phyloP scores from a whole-genome alignment of 2,797 vertebrate species.

The Pyrocephalus nanus region DNA sequence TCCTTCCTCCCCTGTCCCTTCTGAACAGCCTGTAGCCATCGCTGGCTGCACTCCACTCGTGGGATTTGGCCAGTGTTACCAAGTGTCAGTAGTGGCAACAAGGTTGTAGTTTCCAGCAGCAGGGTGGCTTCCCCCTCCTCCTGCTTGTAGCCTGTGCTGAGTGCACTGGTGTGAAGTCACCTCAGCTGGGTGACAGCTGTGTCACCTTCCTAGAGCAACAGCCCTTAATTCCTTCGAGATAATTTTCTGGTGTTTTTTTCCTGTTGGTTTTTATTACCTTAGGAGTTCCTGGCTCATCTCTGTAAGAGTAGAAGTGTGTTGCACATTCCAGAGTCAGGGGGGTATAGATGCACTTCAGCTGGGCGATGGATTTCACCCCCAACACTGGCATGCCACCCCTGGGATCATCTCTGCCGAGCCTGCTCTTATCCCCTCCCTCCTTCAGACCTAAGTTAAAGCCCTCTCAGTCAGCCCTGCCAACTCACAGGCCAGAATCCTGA shows the following conservation, averaged over 20 bases:
- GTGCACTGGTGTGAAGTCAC: neutral
- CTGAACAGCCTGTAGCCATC: neutral
- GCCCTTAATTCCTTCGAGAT: neutral
- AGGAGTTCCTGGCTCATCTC: neutral
- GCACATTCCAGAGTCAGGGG: neutral
- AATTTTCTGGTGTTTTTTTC: neutral
- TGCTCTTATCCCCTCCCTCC: neutral
- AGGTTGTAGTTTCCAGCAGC: neutral
- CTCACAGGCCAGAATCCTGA: neutral
- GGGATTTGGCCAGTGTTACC: neutral
- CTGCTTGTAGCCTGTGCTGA: neutral
- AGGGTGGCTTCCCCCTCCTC: neutral
- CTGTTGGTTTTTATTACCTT: neutral
- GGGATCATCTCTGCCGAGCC: neutral
- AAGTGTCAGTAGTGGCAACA: neutral
- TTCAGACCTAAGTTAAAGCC: neutral
- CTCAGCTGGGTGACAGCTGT: neutral
- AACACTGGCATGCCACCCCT: neutral
- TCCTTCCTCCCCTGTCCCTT: neutral
- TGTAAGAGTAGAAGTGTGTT: neutral
- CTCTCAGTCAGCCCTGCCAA: neutral
- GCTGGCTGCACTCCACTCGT: too few relatives aligned
- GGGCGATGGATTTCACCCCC: neutral
- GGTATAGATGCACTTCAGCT: neutral
- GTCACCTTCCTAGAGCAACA: neutral